Conservation (phyloP, 2,113 vertebrate species). For the Pterocles gutturalis region DNA sequence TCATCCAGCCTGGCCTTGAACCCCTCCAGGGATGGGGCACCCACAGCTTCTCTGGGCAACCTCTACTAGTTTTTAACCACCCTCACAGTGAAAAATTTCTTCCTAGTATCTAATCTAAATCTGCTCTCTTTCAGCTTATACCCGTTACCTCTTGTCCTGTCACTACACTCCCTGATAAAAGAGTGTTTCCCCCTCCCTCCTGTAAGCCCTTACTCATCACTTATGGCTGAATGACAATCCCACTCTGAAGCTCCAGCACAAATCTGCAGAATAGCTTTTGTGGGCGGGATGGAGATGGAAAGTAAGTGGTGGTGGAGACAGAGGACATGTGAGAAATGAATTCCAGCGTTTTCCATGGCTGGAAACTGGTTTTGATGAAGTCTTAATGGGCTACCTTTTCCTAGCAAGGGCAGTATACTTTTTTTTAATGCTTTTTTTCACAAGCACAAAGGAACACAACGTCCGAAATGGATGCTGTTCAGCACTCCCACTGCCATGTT, state of each 20-base stretch:
- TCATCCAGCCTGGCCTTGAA: too few species aligned
- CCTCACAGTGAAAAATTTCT: too few species aligned
- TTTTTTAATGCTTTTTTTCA: background rate
- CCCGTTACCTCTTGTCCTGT: too few species aligned
- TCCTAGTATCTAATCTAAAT: too few species aligned
- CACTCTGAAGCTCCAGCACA: background rate
- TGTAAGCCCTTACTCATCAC: too few species aligned
- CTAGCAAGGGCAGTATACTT: background rate
- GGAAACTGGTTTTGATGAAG: background rate
- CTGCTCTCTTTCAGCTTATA: too few species aligned
- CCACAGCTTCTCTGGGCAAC: too few species aligned
- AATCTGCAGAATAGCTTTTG: background rate
- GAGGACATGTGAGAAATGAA: background rate
- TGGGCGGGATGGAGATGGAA: background rate
- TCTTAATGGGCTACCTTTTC: background rate
- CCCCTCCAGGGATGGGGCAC: too few species aligned
- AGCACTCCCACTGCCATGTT: background rate
- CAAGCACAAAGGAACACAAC: rapidly evolving
- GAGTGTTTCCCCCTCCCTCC: too few species aligned
- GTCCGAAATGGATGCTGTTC: background rate
- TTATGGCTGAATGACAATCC: background rate
- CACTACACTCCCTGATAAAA: too few species aligned
- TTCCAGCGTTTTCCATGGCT: background rate
- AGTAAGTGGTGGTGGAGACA: background rate
- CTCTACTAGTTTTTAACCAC: too few species aligned